Evolutionary conservation across 2,113 vertebrate genomes (phyloP), one percentile per base, ranked within the genome.

Genomic region (Reinhardtius hippoglossoides): DNA sequence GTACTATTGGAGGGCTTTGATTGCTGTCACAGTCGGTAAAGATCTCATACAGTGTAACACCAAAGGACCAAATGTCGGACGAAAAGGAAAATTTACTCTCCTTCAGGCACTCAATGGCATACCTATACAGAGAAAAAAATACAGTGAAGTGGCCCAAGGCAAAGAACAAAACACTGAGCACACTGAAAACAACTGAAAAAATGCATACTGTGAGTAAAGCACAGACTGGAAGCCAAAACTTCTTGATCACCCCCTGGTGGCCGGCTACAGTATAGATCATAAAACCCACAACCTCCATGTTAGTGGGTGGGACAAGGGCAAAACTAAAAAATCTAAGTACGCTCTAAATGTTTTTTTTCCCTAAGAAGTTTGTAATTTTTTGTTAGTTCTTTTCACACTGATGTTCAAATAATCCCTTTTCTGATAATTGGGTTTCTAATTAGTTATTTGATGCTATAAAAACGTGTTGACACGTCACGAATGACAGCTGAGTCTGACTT

Each of bases 1-100:
- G 67, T 92, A 98, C 97, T 31, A 15, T 58, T 0, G 96, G 97
- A 6, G 97, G 97, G 72, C 95, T 96, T 73, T 95, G 95, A 0
- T 74, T 88, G 24, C 80, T 58, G 9, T 96, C 95, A 56, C 97
- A 97, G 80, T 84, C 90, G 0, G 96, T 98, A 67, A 99, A 88
- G 61, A 98, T 95, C 91, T 99, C 97, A 54, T 98, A 98, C 10
- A 99, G 85, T 0, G 96, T 97, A 6, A 99, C 96, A 1, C 96
- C 97, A 4, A 99, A 98, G 1, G 97, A 97, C 97, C 97, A 98
- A 24, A 98, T 92, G 9, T 99, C 97, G 0, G 97, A 98, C 0
- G 95, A 87, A 26, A 96, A 98, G 77, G 96, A 98, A 85, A 98
- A 98, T 71, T 97, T 98, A 66, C 89, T 95, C 31, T 97, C 96